Evolutionary conservation across 1,140 invertebrate genomes (phyloP).

Genomic region (Drosophila ficusphila): DNA sequence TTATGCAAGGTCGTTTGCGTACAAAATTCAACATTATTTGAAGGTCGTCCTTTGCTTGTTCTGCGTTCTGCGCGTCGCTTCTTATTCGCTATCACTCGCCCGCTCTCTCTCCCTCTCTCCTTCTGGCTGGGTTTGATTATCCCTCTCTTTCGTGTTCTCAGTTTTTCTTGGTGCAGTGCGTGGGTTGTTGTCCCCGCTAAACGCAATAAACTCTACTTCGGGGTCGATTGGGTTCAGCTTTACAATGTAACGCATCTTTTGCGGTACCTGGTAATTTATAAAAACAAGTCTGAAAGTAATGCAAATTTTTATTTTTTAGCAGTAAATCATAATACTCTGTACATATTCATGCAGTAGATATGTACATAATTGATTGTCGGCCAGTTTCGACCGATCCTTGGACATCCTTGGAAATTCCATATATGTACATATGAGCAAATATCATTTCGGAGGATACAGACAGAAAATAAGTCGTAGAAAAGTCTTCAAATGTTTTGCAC

Average conservation of each 20-base stretch:
- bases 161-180: slow-evolving; percentile 38
- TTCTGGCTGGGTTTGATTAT: not conserved
- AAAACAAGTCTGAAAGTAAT: too few relatives aligned
- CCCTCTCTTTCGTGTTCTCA: slow-evolving; percentile 13
- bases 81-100: slow-evolving; percentile 24
- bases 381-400: too few relatives aligned
- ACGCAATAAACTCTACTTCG: slow-evolving; percentile 12
- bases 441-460: too few relatives aligned
- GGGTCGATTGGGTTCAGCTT: slow-evolving; percentile 18
- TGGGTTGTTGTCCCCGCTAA: slow-evolving; percentile 58
- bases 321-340: too few relatives aligned
- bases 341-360: too few relatives aligned
- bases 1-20: slow-evolving; percentile 84
- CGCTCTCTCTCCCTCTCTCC: slow-evolving; percentile 21
- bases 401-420: too few relatives aligned
- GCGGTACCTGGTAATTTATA: too few relatives aligned
- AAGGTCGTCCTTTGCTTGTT: slow-evolving; percentile 83
- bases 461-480: too few relatives aligned
- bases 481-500: too few relatives aligned
- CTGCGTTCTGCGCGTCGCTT: slow-evolving; percentile 48
- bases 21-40: slow-evolving; percentile 84
- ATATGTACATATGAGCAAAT: too few relatives aligned
- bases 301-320: too few relatives aligned
- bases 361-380: too few relatives aligned
- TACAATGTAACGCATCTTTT: not conserved